These are phyloP conservation scores for Laticauda laticaudata DNA, from an alignment of 2,113 vertebrate genomes.

Conservation along the genomic window DNA sequence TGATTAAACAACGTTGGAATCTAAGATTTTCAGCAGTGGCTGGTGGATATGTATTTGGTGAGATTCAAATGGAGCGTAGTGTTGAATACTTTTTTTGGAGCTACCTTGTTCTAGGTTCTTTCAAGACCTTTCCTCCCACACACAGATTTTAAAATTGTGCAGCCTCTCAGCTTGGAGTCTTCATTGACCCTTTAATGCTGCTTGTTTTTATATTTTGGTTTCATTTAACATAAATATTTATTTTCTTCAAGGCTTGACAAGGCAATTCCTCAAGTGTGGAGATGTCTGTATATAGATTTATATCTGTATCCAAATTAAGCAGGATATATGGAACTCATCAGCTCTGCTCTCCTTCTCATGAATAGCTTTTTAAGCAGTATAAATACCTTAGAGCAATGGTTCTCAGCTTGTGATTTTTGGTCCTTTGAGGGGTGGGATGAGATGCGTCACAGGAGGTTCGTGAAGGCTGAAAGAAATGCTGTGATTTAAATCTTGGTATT, in stretches of 20 bases:
- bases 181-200: not conserved
- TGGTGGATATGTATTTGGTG: not conserved
- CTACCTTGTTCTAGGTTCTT: not conserved
- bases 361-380: not conserved
- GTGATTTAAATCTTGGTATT: not conserved
- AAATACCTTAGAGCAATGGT: not conserved
- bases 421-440: accelerated
- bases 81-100: not conserved
- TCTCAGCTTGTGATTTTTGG: not conserved
- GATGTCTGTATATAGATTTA: not conserved
- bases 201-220: not conserved
- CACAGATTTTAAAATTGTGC: not conserved
- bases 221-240: not conserved
- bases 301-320: not conserved
- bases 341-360: not conserved
- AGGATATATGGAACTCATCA: not conserved
- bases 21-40: not conserved
- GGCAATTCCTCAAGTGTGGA: not conserved
- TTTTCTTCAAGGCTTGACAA: not conserved
- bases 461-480: not conserved
- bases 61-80: not conserved
- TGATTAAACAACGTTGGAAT: not conserved
- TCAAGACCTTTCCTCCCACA: not conserved
- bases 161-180: not conserved
- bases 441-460: not conserved